Evolutionary conservation across 2,888 invertebrate species (phyloP).

Genomic region (Incurvaria masculella): DNA sequence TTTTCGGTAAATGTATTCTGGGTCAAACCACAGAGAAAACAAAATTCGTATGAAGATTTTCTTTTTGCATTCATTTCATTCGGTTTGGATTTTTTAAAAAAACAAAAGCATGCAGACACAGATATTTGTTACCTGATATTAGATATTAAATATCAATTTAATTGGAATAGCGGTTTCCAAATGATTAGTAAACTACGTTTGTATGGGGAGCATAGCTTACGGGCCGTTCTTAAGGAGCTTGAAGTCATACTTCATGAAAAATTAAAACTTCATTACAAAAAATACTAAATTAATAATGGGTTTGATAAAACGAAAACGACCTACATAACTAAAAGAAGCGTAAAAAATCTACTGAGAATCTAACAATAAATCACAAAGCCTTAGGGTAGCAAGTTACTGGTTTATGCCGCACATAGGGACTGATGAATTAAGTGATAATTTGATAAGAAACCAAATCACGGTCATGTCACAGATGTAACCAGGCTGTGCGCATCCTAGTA

Average conservation of each 20-base stretch:
- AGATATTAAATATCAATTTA: background rate
- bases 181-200: too few relatives aligned
- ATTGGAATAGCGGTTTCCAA: too few relatives aligned
- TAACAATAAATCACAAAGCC: conserved; percentile 44
- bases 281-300: background rate
- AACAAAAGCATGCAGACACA: conserved; percentile 20
- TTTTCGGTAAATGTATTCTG: too few relatives aligned
- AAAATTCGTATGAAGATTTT: too few relatives aligned
- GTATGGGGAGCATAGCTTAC: too few relatives aligned
- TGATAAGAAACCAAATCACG: background rate
- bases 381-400: conserved; percentile 26
- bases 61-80: too few relatives aligned
- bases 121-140: conserved; percentile 27
- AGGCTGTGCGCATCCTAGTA: too few relatives aligned
- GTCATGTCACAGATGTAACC: too few relatives aligned
- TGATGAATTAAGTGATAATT: background rate
- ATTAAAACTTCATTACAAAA: conserved; percentile 11
- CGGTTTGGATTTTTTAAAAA: too few relatives aligned
- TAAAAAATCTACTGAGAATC: conserved; percentile 44
- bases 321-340: conserved; percentile 26
- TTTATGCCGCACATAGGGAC: too few relatives aligned
- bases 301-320: background rate
- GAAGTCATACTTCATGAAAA: background rate
- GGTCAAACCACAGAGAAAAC: too few relatives aligned
- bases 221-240: too few relatives aligned